Evolutionary conservation across 2,888 invertebrate species (phyloP).

Genomic region (Acanthosepion esculentum): DNA sequence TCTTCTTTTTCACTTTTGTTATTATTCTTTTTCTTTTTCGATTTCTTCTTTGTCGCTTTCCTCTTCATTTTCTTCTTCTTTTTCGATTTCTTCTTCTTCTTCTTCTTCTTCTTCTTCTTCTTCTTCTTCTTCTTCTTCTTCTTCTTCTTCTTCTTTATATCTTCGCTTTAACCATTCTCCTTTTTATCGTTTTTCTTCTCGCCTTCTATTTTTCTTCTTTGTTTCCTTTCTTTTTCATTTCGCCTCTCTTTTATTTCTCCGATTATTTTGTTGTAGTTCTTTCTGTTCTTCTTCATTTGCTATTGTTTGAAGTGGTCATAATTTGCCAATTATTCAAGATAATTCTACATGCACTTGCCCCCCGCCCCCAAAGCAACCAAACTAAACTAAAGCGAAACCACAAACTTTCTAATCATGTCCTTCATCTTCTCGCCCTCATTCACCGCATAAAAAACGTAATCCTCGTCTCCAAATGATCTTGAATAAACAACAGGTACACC

Average conservation of each 20-base stretch:
- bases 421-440: not conserved
- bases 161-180: no score
- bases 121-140: no score
- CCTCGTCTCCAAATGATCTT: not conserved
- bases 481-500: not conserved
- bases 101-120: no score
- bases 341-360: not conserved
- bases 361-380: not conserved
- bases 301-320: not conserved
- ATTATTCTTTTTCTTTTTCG: no score
- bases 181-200: no score
- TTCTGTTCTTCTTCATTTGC: not conserved
- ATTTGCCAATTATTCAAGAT: not conserved
- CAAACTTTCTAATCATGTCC: not conserved
- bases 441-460: not conserved
- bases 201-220: not conserved
- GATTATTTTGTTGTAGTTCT: not conserved
- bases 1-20: no score
- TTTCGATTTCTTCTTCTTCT: no score
- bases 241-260: no score
- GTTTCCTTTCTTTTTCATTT: not conserved
- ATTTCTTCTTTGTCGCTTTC: no score
- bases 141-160: no score
- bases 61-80: no score
- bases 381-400: no score